These are phyloP conservation scores for Leptinotarsa juncta DNA, from an alignment of 2,888 invertebrate species.

Conservation along the genomic window DNA sequence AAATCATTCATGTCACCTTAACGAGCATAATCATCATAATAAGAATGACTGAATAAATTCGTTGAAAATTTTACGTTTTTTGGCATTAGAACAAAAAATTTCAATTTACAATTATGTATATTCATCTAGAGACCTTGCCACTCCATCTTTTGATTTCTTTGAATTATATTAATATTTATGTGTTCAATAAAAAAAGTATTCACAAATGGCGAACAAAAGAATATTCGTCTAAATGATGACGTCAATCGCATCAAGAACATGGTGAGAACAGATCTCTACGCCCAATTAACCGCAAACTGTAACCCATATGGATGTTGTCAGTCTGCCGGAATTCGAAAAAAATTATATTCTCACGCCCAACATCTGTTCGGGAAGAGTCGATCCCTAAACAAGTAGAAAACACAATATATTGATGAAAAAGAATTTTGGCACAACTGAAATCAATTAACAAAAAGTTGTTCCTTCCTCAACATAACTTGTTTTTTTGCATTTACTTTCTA, in stretches of 20 bases:
- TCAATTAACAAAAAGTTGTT: not conserved
- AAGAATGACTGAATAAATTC: not conserved
- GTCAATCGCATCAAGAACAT: conserved; percentile 10
- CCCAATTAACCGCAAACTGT: conserved; percentile 17
- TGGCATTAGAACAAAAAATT: not conserved
- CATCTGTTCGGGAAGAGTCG: conserved; percentile 4
- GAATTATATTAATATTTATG: not conserved
- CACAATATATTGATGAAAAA: not conserved
- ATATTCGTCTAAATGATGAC: not conserved
- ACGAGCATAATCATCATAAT: not conserved
- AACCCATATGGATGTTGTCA: conserved; percentile 16
- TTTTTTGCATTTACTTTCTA: no score
- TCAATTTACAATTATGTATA: no score
- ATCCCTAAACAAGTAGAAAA: not conserved
- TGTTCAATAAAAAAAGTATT: not conserved
- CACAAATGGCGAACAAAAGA: not conserved
- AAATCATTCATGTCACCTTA: not conserved
- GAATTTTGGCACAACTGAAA: not conserved
- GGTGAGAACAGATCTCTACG: conserved; percentile 13
- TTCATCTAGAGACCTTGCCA: not conserved
- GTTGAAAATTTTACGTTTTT: not conserved
- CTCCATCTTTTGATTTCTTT: not conserved
- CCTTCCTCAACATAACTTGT: not conserved
- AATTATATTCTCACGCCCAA: conserved; percentile 12
- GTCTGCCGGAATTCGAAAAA: conserved; percentile 5